Conservation (phyloP, 2,888 invertebrate species). For the Caenorhabditis becei region DNA sequence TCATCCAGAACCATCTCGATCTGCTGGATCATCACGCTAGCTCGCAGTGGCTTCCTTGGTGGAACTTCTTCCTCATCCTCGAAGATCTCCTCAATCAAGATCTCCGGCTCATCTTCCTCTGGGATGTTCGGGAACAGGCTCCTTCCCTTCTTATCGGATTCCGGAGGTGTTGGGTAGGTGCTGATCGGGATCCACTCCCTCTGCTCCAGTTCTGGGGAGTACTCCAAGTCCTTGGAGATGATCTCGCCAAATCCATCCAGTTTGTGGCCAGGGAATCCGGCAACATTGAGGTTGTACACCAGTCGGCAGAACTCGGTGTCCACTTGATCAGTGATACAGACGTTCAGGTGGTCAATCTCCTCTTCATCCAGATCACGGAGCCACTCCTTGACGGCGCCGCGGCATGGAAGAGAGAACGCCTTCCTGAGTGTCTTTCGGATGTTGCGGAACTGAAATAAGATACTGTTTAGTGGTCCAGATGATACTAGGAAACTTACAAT, state of each 20-base stretch:
- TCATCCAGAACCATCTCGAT: slow-evolving; percentile 40
- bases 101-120: slow-evolving; percentile 31
- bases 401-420: slow-evolving; percentile 25
- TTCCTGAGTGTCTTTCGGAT: slow-evolving; percentile 16
- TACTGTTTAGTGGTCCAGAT: background rate
- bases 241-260: background rate
- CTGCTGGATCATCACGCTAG: slow-evolving; percentile 43
- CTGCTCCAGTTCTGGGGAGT: slow-evolving; percentile 1
- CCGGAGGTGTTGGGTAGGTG: slow-evolving; percentile 16
- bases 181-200: background rate
- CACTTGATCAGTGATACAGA: slow-evolving; percentile 49
- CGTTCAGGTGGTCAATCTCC: slow-evolving; percentile 35
- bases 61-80: background rate
- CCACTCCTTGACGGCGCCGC: slow-evolving; percentile 28
- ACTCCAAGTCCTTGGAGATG: background rate
- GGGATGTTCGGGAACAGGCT: background rate
- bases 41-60: slow-evolving; percentile 19
- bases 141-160: slow-evolving; percentile 3
- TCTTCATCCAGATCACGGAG: slow-evolving; percentile 18
- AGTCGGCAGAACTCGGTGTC: slow-evolving; percentile 35
- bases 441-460: slow-evolving; percentile 29
- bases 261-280: background rate
- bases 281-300: slow-evolving; percentile 23
- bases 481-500: slow-evolving; percentile 47
- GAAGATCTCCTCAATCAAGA: slow-evolving; percentile 36